Percentiles rank a stretch among this genome's conserved stretches.
Evolutionary conservation across 2,888 invertebrate genomes (phyloP).

Genomic region (Tetropium fuscum): DNA sequence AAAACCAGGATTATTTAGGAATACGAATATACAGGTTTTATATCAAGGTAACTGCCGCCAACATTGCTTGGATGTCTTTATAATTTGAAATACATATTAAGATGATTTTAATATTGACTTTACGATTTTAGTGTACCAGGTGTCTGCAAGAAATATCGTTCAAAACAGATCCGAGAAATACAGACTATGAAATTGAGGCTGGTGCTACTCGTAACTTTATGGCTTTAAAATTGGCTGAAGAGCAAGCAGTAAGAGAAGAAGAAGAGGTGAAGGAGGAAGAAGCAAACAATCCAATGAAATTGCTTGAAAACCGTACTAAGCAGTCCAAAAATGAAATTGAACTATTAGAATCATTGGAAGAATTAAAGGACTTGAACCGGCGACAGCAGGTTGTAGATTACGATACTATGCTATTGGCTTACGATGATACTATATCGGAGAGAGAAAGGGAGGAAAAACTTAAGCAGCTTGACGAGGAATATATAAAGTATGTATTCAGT

Average conservation of each 20-base stretch:
- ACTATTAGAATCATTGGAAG: conserved; percentile 93
- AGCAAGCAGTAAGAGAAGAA: conserved; percentile 90
- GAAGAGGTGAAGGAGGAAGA: conserved; percentile 96
- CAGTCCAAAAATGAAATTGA: conserved; percentile 98
- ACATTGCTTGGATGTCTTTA: too few species aligned
- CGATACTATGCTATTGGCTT: conserved; percentile 85
- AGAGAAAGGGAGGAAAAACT: conserved; percentile 75
- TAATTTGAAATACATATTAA: background rate
- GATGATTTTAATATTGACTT: background rate
- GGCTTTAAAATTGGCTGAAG: conserved; percentile 93
- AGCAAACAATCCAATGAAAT: conserved; percentile 98
- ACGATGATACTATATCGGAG: conserved; percentile 75
- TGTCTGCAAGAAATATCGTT: conserved; percentile 99
- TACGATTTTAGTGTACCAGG: conserved; percentile 83
- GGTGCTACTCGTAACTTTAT: conserved; percentile 99
- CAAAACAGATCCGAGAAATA: conserved; percentile 97
- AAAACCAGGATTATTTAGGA: conserved; percentile 96
- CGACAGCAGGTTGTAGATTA: conserved; percentile 90
- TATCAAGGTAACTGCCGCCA: conserved; percentile 87
- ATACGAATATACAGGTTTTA: conserved; percentile 98
- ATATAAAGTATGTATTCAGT: conserved; percentile 80
- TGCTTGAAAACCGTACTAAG: conserved; percentile 95
- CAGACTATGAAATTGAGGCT: conserved; percentile 98
- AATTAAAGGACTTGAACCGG: conserved; percentile 93
- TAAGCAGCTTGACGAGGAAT: conserved; percentile 87